Base-by-base conservation (phyloP, 2,113 vertebrate species). In the Salvelinus sp. region DNA sequence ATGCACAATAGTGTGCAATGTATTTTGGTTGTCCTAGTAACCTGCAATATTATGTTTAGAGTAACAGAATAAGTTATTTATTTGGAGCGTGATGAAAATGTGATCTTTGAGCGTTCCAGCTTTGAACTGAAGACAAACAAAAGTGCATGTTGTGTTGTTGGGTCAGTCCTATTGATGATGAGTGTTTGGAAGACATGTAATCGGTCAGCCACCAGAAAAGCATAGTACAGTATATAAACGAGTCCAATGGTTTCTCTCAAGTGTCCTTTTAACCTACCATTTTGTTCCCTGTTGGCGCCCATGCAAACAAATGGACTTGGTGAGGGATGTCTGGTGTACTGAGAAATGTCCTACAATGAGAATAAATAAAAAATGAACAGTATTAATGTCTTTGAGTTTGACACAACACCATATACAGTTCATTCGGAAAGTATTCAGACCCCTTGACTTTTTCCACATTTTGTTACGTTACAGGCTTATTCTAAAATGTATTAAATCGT, bases 241-340 rank as follows among this genome's bases (percentile, higher is more conserved):
- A 25, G 1, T 9, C 58, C 7, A 64, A 69, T 60, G 38, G 65
- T 30, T n/a, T 68, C 58, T 62, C n/a, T 25, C 18, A 58, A 54
- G 23, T 18, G 13, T 33, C 7, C 18, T 58, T 58, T 27, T n/a
- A 22, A 91, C 95, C 94, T 87, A 98, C 97, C 94, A 98, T 90
- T 93, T 95, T 95, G 91, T 95, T 94, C 81, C 96, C 97, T 73
- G 87, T 74, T 0, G 97, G 95, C 48, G 97, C 96, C 96, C 96
- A 99, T 74, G 93, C 83, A 71, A 98, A 93, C 90, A 94, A 95
- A 77, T 98, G 97, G 85, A 97, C 92, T 76, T 92, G 81, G 75
- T 93, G 84, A 84, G 95, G 96, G 85, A 97, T 94, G 72, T 90
- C 89, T 80, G 93, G 79, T 73, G 86, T 80, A 69, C 71, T 82